Evolutionary conservation across 2,797 vertebrate species (phyloP).

Genomic region (Glossophaga mutica): DNA sequence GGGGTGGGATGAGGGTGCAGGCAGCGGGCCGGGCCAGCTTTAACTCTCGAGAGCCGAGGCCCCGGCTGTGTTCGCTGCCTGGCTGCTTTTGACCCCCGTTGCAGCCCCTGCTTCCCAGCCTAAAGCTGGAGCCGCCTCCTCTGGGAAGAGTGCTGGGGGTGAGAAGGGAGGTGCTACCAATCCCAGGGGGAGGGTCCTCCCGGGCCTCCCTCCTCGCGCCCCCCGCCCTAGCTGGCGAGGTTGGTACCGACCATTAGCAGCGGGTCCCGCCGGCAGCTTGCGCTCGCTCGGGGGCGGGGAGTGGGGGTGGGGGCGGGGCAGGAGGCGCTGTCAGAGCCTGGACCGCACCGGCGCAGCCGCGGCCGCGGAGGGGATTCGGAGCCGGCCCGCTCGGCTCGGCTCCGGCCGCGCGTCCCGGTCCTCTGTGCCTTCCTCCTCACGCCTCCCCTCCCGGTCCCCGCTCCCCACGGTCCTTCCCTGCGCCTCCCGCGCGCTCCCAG

Average conservation of each 20-base stretch:
- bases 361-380: constrained; percentile 84
- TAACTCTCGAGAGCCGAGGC: background rate
- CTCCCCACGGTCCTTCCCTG: constrained; percentile 52
- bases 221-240: constrained; percentile 86
- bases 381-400: constrained; percentile 64
- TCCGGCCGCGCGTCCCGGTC: constrained; percentile 57
- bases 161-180: constrained; percentile 61
- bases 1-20: background rate
- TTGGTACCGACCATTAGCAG: constrained; percentile 92
- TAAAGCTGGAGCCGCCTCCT: background rate
- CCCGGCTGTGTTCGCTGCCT: background rate
- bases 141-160: background rate
- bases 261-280: constrained; percentile 77
- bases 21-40: background rate
- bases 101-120: background rate
- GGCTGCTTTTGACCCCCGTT: background rate
- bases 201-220: constrained; percentile 72
- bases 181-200: constrained; percentile 50
- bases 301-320: constrained; percentile 57
- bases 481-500: constrained; percentile 36
- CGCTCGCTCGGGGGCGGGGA: constrained; percentile 77
- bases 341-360: constrained; percentile 87
- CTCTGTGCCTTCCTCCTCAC: constrained; percentile 58
- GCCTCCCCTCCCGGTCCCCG: background rate
- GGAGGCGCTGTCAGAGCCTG: constrained; percentile 77